A percentile compares a stretch with the other conserved stretches of the same genome.
Evolutionary conservation across 2,113 vertebrate genomes (phyloP).

Genomic region (Chionomys nivalis): DNA sequence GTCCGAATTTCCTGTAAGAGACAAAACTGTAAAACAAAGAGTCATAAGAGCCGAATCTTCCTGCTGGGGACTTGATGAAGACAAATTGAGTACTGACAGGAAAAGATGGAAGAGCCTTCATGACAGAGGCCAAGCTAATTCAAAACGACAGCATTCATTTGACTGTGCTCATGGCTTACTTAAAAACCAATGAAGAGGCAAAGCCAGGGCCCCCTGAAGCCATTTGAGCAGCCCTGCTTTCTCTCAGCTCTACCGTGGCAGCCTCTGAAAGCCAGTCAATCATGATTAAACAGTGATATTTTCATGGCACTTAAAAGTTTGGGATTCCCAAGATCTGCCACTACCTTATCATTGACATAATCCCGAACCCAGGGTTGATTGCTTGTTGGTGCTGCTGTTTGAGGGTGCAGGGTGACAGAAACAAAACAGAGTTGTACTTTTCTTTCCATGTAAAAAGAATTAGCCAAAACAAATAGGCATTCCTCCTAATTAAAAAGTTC

Average conservation of each 20-base stretch:
- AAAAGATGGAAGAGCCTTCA: slow-evolving; percentile 54
- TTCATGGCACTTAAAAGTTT: slow-evolving; percentile 74
- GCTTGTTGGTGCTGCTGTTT: neutral
- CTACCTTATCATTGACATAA: slow-evolving; percentile 49
- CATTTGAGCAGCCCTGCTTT: slow-evolving; percentile 55
- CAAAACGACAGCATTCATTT: slow-evolving; percentile 66
- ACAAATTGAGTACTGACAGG: slow-evolving; percentile 66
- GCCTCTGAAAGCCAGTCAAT: slow-evolving; percentile 68
- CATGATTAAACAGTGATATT: slow-evolving; percentile 73
- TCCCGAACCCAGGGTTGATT: slow-evolving; percentile 57
- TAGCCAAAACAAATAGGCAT: slow-evolving; percentile 5
- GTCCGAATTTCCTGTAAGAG: slow-evolving; percentile 58
- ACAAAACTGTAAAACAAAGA: slow-evolving; percentile 72
- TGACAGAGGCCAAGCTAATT: slow-evolving; percentile 73
- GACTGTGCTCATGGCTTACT: slow-evolving; percentile 68
- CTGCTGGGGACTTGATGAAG: slow-evolving; percentile 68
- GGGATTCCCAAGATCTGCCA: slow-evolving; percentile 66
- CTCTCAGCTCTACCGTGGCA: slow-evolving; percentile 65
- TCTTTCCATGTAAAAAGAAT: slow-evolving; percentile 18
- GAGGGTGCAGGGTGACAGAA: too few relatives aligned
- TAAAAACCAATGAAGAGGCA: slow-evolving; percentile 74
- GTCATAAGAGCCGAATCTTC: slow-evolving; percentile 62
- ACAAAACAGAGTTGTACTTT: too few relatives aligned
- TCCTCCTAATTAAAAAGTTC: slow-evolving; percentile 67
- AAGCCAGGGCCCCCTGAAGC: slow-evolving; percentile 65